Percentiles rank a stretch among this genome's conserved stretches.
These are phyloP conservation scores for Perognathus longimembris DNA, from an alignment of 2,113 vertebrate genomes.

Conservation along the genomic window DNA sequence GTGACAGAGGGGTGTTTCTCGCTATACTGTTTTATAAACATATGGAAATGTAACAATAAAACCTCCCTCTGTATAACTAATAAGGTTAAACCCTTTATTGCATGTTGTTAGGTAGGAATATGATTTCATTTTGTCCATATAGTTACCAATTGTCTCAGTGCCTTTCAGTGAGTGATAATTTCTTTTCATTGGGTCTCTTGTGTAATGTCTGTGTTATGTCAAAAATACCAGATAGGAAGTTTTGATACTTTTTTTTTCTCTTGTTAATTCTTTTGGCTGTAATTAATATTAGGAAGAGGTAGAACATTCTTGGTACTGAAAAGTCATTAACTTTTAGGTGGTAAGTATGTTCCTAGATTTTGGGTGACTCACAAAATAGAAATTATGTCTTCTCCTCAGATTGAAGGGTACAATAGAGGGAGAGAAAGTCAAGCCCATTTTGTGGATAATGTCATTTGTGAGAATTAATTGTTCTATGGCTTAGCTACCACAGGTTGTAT, in stretches of 20 bases:
- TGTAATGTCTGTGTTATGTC: background rate
- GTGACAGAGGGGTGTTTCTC: too few relatives aligned
- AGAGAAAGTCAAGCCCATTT: background rate
- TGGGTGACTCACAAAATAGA: background rate
- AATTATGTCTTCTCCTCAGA: background rate
- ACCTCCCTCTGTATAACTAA: too few relatives aligned
- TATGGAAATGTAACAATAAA: too few relatives aligned
- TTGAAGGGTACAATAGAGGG: background rate
- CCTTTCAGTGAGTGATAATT: rapidly evolving
- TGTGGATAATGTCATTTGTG: background rate
- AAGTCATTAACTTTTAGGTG: too few relatives aligned
- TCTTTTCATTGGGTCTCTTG: background rate
- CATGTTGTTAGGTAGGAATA: background rate
- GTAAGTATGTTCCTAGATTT: too few relatives aligned
- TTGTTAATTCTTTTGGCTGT: background rate
- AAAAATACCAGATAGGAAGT: too few relatives aligned
- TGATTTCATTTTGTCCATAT: background rate
- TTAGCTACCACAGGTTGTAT: background rate
- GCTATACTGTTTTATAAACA: too few relatives aligned
- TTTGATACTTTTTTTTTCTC: too few relatives aligned
- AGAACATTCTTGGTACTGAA: background rate
- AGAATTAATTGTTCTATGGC: too few relatives aligned
- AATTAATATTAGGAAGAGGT: background rate
- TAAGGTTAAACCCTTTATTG: too few relatives aligned
- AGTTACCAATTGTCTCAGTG: rapidly evolving